Conservation (phyloP, 2,888 invertebrate genomes). For the Habrosyne pyritoides region DNA sequence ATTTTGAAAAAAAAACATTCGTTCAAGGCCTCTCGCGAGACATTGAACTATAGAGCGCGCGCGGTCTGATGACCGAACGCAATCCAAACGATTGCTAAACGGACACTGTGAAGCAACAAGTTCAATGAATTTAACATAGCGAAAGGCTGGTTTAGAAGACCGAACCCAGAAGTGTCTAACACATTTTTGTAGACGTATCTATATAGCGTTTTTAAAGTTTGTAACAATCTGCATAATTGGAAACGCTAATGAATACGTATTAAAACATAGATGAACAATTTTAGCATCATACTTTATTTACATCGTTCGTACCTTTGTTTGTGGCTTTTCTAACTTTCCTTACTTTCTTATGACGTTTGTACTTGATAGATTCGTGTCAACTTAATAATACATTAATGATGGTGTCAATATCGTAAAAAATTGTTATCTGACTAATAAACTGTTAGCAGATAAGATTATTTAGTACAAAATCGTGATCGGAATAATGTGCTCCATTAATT, state of each 20-base stretch:
- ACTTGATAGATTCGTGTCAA: constrained; percentile 16
- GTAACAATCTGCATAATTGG: not conserved
- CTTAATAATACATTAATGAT: not conserved
- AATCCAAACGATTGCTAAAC: constrained; percentile 55
- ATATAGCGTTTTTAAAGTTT: not conserved
- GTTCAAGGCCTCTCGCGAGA: constrained; percentile 53
- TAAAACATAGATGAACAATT: not conserved
- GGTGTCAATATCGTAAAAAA: no score
- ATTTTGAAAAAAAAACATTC: constrained; percentile 32
- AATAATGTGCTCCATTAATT: no score
- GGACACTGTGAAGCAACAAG: constrained; percentile 48
- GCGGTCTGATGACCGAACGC: constrained; percentile 59
- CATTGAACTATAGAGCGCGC: constrained; percentile 63
- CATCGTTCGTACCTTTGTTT: constrained; percentile 15
- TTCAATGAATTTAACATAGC: constrained; percentile 41
- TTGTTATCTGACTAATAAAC: no score
- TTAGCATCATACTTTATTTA: not conserved
- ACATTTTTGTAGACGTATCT: not conserved
- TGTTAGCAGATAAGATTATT: no score
- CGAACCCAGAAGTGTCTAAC: not conserved
- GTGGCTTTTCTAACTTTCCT: constrained; percentile 46
- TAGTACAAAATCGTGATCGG: no score
- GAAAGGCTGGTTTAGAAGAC: constrained; percentile 35
- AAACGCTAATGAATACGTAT: not conserved
- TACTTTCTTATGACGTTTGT: constrained; percentile 32